phyloP scores from a whole-genome alignment of 2,888 invertebrate species.

The Xestia xanthographa region DNA sequence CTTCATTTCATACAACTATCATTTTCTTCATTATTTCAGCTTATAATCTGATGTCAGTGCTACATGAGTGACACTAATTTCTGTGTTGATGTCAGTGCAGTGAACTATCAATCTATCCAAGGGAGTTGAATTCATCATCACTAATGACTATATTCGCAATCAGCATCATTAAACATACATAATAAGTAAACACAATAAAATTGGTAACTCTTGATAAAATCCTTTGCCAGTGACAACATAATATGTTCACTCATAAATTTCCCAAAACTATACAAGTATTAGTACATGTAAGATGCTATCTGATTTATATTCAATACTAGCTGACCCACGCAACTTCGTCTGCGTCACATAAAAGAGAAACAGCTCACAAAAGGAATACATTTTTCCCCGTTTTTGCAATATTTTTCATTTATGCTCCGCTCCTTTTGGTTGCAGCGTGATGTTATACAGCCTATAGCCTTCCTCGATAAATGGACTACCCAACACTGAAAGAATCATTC shows the following conservation, averaged over 20 bases:
- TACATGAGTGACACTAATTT: neutral
- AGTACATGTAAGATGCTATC: neutral
- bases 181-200: neutral
- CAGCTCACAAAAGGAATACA: too few relatives aligned
- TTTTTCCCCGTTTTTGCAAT: too few relatives aligned
- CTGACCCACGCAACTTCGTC: too few relatives aligned
- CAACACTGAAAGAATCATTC: too few relatives aligned
- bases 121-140: neutral
- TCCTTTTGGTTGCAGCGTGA: too few relatives aligned
- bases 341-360: too few relatives aligned
- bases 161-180: neutral
- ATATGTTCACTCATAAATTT: neutral
- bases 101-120: neutral
- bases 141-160: neutral
- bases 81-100: neutral
- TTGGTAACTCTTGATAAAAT: neutral
- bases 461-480: too few relatives aligned
- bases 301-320: neutral
- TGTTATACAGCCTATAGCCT: too few relatives aligned
- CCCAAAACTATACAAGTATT: neutral
- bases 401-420: too few relatives aligned
- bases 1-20: conserved; percentile 11
- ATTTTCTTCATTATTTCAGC: conserved; percentile 6
- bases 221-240: neutral
- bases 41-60: neutral